Evolutionary conservation across 2,888 invertebrate species (phyloP).

Genomic region (Physocephala rufipes): DNA sequence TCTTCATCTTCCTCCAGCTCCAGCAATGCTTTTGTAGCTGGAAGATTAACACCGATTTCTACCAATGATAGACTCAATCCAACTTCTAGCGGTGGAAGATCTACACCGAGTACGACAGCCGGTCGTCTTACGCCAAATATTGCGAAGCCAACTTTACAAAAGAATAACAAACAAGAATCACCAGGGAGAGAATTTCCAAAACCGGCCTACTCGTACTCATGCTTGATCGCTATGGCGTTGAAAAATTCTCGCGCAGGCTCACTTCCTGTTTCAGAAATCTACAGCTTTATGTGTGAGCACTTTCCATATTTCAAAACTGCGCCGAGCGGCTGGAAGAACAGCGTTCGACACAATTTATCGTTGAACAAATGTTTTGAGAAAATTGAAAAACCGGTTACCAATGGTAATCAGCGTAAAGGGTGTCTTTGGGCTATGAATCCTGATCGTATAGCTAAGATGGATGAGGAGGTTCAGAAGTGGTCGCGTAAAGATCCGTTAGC

Average conservation of each 20-base stretch:
- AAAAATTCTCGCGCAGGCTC: slow-evolving; percentile 95
- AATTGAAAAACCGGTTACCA: slow-evolving; percentile 92
- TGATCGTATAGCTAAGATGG: slow-evolving; percentile 94
- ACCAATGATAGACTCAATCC: slow-evolving; percentile 43
- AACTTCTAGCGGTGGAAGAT: slow-evolving; percentile 38
- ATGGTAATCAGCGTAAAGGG: slow-evolving; percentile 84
- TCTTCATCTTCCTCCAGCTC: slow-evolving; percentile 35
- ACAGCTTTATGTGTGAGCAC: slow-evolving; percentile 98
- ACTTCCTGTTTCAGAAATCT: slow-evolving; percentile 97
- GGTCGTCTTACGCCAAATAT: slow-evolving; percentile 43
- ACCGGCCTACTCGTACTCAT: slow-evolving; percentile 97
- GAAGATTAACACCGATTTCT: slow-evolving; percentile 43
- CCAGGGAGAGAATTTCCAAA: slow-evolving; percentile 79
- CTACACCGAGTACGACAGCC: slow-evolving; percentile 44
- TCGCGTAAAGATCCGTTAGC: slow-evolving; percentile 93
- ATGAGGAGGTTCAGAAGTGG: slow-evolving; percentile 98
- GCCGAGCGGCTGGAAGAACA: slow-evolving; percentile 98
- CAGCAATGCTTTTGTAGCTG: slow-evolving; percentile 34
- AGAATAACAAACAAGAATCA: slow-evolving; percentile 53
- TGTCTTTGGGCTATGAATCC: slow-evolving; percentile 98
- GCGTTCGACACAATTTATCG: slow-evolving; percentile 95
- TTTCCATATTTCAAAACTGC: slow-evolving; percentile 99
- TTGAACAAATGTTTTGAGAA: slow-evolving; percentile 99
- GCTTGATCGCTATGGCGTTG: slow-evolving; percentile 96
- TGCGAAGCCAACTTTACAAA: slow-evolving; percentile 51